Evolutionary conservation across 2,888 invertebrate species (phyloP), one percentile per base, ranked within the genome.

Genomic region (Molanna angustata): DNA sequence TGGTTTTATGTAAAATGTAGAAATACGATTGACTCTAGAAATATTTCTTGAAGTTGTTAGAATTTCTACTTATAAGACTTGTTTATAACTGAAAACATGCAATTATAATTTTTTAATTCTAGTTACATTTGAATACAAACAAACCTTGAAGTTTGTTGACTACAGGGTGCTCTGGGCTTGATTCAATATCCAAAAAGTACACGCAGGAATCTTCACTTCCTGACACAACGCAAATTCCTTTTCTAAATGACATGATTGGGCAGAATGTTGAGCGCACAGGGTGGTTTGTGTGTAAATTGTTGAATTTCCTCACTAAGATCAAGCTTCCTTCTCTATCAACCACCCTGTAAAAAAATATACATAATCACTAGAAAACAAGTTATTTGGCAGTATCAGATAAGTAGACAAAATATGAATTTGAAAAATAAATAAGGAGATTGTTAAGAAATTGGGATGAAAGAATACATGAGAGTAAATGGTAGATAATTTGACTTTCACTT

Each of bases 221-320:
- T 52, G 85, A 82, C 41, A 89, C 89, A 59, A 89, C 84, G 75
- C 88, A 89, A 53, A 88, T 86, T 57, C 89, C 89, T 71, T 87
- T 84, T 45, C 88, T 75, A 72, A 88, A 88, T 60, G 88, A 89
- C 86, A 89, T 89, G 60, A 86, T 82, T 3, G 93, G 91, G 65
- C 92, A 93, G 75, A 93, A 93, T 3, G 88, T 85, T 21, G 90
- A 88, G 61, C 80, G 76, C 17, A 90, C 80, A 58, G 79, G 69
- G 64, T 78, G 74, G 39, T 68, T 70, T 45, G 74, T 72, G 68
- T 89, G 88, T 43, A 73, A 67, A 59, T 86, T 80, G 43, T 78
- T 77, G 69, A 87, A 87, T 39, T 81, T 82, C 63, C 83, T 78
- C 69, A 82, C 83, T 43, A 88, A 68, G 45, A 78, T 72, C 39